Percentiles rank a stretch among this genome's conserved stretches.
phyloP scores from a whole-genome alignment of 2,113 vertebrate species.

The Semnopithecus entellus region DNA sequence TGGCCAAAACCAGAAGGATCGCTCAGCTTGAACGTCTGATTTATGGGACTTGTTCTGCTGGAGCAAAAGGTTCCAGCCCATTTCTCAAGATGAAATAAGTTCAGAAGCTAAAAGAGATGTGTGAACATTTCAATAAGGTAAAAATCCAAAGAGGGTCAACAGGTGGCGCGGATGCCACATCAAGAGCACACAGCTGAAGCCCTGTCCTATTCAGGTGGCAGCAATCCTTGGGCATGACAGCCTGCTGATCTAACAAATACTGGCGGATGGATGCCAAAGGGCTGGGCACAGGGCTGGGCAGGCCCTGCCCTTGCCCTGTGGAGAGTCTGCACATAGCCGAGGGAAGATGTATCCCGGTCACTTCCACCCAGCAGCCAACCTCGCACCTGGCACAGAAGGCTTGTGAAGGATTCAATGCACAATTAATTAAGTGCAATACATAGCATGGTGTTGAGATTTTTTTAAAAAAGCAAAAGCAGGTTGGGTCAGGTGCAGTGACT shows the following conservation, averaged over 20 bases:
- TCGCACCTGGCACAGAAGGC: too few relatives aligned
- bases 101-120: neutral
- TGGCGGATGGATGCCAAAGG: accelerated
- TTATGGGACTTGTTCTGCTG: neutral
- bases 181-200: accelerated
- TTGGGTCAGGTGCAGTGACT: too few relatives aligned
- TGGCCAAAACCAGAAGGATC: accelerated
- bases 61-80: neutral
- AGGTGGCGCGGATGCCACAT: accelerated
- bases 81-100: neutral
- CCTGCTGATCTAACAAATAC: accelerated
- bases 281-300: neutral
- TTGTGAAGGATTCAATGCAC: accelerated
- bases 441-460: accelerated
- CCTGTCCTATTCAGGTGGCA: accelerated
- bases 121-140: neutral
- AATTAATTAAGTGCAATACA: accelerated
- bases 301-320: accelerated
- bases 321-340: accelerated
- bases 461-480: neutral
- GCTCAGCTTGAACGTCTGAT: neutral
- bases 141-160: neutral
- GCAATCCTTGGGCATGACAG: neutral
- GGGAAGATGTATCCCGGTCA: neutral
- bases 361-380: accelerated